A percentile compares a stretch with the other conserved stretches of the same genome.
These are phyloP conservation scores for Carduelis carduelis DNA, from an alignment of 2,797 vertebrate genomes.

Conservation along the genomic window DNA sequence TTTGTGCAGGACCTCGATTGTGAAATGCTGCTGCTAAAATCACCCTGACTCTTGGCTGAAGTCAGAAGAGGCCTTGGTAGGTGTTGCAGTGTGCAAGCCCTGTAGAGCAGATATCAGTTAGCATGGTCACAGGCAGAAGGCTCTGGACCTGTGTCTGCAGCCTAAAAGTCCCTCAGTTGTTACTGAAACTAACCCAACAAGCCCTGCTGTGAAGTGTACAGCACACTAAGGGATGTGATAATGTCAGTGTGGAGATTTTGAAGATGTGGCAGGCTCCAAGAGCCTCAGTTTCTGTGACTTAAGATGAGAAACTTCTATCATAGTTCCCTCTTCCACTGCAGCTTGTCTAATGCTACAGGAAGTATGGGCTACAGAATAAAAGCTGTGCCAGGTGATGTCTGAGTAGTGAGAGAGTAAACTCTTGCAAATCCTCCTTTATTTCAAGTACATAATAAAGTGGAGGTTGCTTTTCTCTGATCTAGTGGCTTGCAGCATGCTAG, in stretches of 20 bases:
- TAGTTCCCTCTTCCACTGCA: not conserved
- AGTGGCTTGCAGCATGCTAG: not conserved
- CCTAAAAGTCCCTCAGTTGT: not conserved
- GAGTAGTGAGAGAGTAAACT: not conserved
- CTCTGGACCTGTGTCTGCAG: not conserved
- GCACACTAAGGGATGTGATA: too few relatives aligned
- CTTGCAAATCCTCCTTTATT: not conserved
- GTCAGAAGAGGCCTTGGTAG: not conserved
- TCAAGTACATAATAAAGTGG: not conserved
- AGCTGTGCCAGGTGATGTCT: not conserved
- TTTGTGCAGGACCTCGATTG: not conserved
- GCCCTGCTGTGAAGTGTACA: not conserved
- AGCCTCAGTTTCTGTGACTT: not conserved
- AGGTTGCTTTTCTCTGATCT: not conserved
- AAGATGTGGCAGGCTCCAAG: not conserved
- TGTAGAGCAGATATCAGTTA: not conserved
- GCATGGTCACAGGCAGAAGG: not conserved
- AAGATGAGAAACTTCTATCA: not conserved
- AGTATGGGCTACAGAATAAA: not conserved
- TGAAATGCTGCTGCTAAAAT: not conserved
- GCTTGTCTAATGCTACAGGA: not conserved
- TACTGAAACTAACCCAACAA: not conserved
- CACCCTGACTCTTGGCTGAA: not conserved
- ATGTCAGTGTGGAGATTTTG: not conserved
- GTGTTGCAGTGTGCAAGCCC: not conserved